Evolutionary conservation across 2,888 invertebrate species (phyloP).

Genomic region (Melanophora roralis): DNA sequence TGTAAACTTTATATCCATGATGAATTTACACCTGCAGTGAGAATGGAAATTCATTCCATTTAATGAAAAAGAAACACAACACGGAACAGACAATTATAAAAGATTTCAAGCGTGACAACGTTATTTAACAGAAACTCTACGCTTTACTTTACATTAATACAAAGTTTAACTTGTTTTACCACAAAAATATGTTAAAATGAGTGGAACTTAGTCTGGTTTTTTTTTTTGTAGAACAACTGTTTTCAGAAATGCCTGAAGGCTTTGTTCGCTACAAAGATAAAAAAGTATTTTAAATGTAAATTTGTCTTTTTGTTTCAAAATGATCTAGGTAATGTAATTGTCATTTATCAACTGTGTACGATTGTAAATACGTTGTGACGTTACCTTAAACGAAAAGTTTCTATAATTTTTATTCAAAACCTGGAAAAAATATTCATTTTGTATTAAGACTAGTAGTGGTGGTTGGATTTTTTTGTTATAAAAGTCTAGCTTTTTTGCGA

Average conservation of each 20-base stretch:
- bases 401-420: not conserved
- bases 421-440: not conserved
- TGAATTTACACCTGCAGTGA: constrained; percentile 59
- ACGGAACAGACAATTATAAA: constrained; percentile 63
- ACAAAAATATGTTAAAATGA: not conserved
- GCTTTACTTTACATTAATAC: not conserved
- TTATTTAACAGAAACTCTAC: constrained; percentile 45
- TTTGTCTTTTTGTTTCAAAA: constrained; percentile 37
- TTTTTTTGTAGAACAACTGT: not conserved
- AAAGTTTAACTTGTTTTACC: no score
- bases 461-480: not conserved
- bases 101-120: constrained; percentile 64
- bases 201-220: not conserved
- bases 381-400: constrained; percentile 26
- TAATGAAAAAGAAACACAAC: constrained; percentile 2
- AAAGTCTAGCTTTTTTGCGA: not conserved
- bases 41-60: constrained; percentile 47
- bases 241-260: constrained; percentile 30
- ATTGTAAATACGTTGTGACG: constrained; percentile 45
- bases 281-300: constrained; percentile 65
- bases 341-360: constrained; percentile 60
- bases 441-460: not conserved
- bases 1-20: constrained; percentile 29
- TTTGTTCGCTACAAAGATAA: constrained; percentile 35
- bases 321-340: constrained; percentile 50